Base-by-base conservation (phyloP, 2,888 invertebrate species). In the Pasiphila rectangulata region DNA sequence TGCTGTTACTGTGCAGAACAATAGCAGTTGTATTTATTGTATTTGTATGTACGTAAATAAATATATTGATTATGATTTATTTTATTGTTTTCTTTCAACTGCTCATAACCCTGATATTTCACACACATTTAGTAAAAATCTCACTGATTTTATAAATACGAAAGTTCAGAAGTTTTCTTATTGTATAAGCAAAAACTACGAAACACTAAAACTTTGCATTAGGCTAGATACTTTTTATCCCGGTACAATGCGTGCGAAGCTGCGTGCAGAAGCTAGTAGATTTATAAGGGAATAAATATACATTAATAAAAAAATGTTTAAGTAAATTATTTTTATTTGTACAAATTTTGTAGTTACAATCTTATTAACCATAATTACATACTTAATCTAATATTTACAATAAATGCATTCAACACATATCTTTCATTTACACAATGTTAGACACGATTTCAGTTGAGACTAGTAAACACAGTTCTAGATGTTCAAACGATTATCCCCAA, bases 361-460 rank as follows among this genome's bases (percentile, higher is more conserved):
- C 15, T 10, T 24, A 10, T 10, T 39, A 16, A 27, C 25, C 23
- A 6, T 29, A 13, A 19, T 13, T 12, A 51, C 34, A 10, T 9
- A 51, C 36, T 54, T 52, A 51, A 51, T 37, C 51, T 59, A 55
- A 48, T 63, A 73, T 77, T 72, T 79, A 79, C 75, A 74, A 60
- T 72, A 76, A 79, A 77, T 78, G 72, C 69, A 59, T 16, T 5
- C 5, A 32, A 32, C 16, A 65, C 52, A 59, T 49, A 35, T 7
- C 16, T 40, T 27, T n/a, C n/a, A 13, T 27, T 1, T 27, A 25
- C 12, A 6, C n/a, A n/a, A n/a, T n/a, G n/a, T n/a, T n/a, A n/a
- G n/a, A 12, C 12, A 21, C n/a, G 12, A 6, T 5, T 25, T 12
- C 10, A 10, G 4, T 5, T 10, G 7, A 3, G 29, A 39, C 13